Evolutionary conservation across 2,888 invertebrate genomes (phyloP).

Genomic region (Galerucella calmariensis): DNA sequence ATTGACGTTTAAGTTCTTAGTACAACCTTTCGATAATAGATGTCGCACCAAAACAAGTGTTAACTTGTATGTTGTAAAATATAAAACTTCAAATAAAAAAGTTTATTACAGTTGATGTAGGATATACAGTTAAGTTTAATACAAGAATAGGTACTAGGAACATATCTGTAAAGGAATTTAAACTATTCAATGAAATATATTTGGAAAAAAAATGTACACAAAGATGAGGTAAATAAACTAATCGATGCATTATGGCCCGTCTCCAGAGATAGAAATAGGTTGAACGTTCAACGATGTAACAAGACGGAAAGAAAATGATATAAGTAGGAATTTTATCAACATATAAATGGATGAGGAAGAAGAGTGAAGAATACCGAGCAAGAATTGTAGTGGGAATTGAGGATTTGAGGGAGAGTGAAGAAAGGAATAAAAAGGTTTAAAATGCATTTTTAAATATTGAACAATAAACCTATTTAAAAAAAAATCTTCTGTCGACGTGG

Average conservation of each 20-base stretch:
- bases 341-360: too few relatives aligned
- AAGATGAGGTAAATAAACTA: constrained; percentile 41
- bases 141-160: constrained; percentile 44
- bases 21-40: too few relatives aligned
- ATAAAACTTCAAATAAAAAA: constrained; percentile 38
- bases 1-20: too few relatives aligned
- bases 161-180: constrained; percentile 41
- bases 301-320: too few relatives aligned
- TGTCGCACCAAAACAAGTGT: too few relatives aligned
- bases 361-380: too few relatives aligned
- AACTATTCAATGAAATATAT: constrained; percentile 33
- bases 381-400: too few relatives aligned
- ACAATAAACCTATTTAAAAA: not conserved
- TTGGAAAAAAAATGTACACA: constrained; percentile 29
- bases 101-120: constrained; percentile 40
- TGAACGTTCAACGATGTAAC: not conserved
- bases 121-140: constrained; percentile 44
- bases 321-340: too few relatives aligned
- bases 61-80: too few relatives aligned
- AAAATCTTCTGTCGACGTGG: constrained; percentile 18
- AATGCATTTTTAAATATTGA: not conserved
- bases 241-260: constrained; percentile 1
- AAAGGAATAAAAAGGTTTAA: not conserved
- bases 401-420: too few relatives aligned
- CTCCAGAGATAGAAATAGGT: not conserved